These are phyloP conservation scores for Rhinoderma darwinii DNA, from an alignment of 2,113 vertebrate genomes.

Conservation along the genomic window DNA sequence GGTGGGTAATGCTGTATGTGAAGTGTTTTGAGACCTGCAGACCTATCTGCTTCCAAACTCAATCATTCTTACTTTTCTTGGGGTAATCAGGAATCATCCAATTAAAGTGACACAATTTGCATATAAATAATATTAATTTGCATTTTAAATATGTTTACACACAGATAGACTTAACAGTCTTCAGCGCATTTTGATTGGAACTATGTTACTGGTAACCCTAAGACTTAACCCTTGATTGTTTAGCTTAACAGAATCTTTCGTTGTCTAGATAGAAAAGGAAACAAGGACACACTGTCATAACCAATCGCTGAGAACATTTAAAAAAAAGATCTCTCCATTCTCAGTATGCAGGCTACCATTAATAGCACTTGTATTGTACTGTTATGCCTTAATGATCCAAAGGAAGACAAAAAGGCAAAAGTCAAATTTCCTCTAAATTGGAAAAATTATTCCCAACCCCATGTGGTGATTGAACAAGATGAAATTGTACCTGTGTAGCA, in stretches of 20 bases:
- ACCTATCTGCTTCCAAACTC: conserved; percentile 12
- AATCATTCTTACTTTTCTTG: conserved; percentile 37
- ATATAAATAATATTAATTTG: conserved; percentile 49
- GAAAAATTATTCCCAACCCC: not conserved
- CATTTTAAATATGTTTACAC: conserved; percentile 48
- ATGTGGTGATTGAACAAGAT: not conserved
- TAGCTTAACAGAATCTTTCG: not conserved
- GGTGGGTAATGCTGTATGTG: conserved; percentile 39
- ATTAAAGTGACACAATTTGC: conserved; percentile 42
- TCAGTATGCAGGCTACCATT: not conserved
- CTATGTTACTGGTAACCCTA: not conserved
- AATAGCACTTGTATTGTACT: not conserved
- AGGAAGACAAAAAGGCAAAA: not conserved
- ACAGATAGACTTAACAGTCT: not conserved
- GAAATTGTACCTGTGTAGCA: no score
- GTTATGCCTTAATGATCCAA: not conserved
- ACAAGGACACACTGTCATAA: not conserved
- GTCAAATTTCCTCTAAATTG: not conserved
- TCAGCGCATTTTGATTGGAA: not conserved
- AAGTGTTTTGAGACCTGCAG: conserved; percentile 40
- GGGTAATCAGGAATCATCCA: conserved; percentile 50
- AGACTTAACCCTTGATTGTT: not conserved
- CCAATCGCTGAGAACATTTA: not conserved
- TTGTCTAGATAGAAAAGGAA: not conserved
- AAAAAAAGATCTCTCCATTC: not conserved